Percentiles rank a stretch among this genome's conserved stretches.
Conservation (phyloP, 2,797 vertebrate genomes). For the Myotis vivesi region DNA sequence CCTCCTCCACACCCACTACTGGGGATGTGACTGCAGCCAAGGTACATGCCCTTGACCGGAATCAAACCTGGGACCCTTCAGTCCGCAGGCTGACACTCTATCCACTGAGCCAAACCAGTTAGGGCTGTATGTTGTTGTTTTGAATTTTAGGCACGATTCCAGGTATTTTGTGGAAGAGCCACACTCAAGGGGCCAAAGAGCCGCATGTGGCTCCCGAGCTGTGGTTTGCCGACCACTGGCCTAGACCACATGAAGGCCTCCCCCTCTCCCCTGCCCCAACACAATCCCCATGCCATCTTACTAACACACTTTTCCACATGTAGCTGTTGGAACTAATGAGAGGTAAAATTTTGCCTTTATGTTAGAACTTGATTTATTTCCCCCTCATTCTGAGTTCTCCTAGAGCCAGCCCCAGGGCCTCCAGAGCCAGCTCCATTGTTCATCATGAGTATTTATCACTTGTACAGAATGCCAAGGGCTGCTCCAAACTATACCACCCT, state of each 20-base stretch:
- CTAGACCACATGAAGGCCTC: neutral
- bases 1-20: too few species aligned
- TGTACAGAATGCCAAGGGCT: conserved; percentile 8
- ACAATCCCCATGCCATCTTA: neutral
- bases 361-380: conserved; percentile 33
- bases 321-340: conserved; percentile 39
- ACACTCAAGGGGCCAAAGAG: too few species aligned
- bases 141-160: too few species aligned
- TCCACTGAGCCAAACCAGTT: too few species aligned
- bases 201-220: too few species aligned
- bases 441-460: conserved; percentile 52
- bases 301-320: neutral
- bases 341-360: conserved; percentile 53
- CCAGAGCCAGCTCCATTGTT: neutral
- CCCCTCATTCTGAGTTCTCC: neutral
- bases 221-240: too few species aligned
- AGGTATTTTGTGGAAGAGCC: too few species aligned
- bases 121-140: too few species aligned
- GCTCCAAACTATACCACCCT: neutral
- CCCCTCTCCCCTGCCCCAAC: neutral
- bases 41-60: too few species aligned
- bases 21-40: too few species aligned
- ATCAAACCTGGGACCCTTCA: too few species aligned
- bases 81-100: too few species aligned
- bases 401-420: neutral